Conservation (phyloP, 2,888 invertebrate genomes). For the Oeneis ivallda region DNA sequence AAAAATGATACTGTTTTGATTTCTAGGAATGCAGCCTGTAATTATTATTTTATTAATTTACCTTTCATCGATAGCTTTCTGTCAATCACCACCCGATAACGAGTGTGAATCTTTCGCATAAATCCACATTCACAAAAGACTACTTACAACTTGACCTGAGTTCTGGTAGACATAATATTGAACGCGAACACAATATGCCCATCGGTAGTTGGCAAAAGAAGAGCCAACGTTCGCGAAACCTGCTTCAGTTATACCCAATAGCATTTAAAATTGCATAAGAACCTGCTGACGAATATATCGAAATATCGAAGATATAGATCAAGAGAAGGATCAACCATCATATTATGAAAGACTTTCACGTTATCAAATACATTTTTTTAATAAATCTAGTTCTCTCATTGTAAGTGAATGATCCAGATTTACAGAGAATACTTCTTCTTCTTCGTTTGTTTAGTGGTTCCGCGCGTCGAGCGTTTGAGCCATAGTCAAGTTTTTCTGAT, state of each 20-base stretch:
- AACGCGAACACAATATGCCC: slow-evolving; percentile 34
- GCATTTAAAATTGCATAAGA: too few relatives aligned
- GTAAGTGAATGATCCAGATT: too few relatives aligned
- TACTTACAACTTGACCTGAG: slow-evolving; percentile 24
- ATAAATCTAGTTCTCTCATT: too few relatives aligned
- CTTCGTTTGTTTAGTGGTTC: too few relatives aligned
- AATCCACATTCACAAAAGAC: slow-evolving; percentile 31
- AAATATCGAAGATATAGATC: too few relatives aligned
- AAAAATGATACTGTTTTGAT: background rate
- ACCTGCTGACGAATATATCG: too few relatives aligned
- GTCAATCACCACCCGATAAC: slow-evolving; percentile 24
- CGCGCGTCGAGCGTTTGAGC: too few relatives aligned
- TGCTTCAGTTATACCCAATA: background rate
- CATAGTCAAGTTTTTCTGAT: too few relatives aligned
- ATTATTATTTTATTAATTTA: background rate
- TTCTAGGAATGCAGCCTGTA: background rate
- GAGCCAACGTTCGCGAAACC: slow-evolving; percentile 2
- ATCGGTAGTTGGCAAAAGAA: slow-evolving; percentile 30
- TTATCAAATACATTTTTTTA: too few relatives aligned
- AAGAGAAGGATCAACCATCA: too few relatives aligned
- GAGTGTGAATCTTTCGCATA: slow-evolving; percentile 25
- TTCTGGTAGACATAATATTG: slow-evolving; percentile 23
- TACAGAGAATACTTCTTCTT: too few relatives aligned
- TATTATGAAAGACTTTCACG: too few relatives aligned
- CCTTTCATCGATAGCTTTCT: slow-evolving; percentile 6